Conservation (phyloP, 2,113 vertebrate species). For the Perca schrenkii region DNA sequence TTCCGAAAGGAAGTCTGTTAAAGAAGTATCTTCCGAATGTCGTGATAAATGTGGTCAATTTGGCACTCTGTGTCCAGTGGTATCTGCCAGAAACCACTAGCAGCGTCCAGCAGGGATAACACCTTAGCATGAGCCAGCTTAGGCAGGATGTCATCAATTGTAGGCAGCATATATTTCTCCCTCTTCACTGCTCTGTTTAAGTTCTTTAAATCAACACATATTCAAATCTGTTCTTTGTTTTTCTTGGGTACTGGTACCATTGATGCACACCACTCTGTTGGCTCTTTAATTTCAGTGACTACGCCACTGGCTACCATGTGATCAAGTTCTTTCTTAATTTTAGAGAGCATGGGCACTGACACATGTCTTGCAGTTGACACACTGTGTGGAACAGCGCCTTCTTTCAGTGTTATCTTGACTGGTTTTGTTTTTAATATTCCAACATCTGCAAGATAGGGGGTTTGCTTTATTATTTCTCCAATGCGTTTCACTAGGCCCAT, state of each 20-base stretch:
- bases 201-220: neutral
- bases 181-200: neutral
- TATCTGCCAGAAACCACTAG: slow-evolving; percentile 5
- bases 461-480: no score
- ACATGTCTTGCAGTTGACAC: neutral
- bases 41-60: neutral
- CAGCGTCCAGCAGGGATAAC: no score
- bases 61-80: neutral
- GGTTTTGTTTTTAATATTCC: neutral
- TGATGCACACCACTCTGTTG: no score
- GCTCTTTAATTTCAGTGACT: neutral
- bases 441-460: no score
- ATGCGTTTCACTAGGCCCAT: no score
- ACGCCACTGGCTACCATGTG: neutral
- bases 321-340: neutral
- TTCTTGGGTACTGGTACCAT: neutral
- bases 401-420: neutral
- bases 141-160: neutral
- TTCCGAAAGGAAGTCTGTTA: no score
- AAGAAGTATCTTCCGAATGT: neutral
- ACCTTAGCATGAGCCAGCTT: neutral
- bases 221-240: neutral
- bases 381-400: neutral
- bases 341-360: neutral
- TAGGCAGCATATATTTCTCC: neutral